Conservation (phyloP, 2,797 vertebrate species). For the Euthynnus affinis region DNA sequence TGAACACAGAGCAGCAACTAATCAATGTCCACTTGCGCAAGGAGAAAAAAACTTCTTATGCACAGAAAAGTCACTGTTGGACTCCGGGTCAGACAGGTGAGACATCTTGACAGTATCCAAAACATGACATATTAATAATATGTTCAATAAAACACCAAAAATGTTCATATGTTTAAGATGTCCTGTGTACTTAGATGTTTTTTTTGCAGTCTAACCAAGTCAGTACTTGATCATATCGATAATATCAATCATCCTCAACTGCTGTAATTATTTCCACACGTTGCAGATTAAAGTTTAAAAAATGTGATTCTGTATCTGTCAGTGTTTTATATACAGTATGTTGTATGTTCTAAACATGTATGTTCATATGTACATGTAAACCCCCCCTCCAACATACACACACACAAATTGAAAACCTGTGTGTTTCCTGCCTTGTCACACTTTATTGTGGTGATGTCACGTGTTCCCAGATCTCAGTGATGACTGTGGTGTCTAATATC, state of each 20-base stretch:
- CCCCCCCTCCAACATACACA: background rate
- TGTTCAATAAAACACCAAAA: conserved; percentile 5
- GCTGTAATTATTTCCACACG: background rate
- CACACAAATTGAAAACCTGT: background rate
- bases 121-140: background rate
- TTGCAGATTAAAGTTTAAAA: background rate
- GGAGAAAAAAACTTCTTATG: conserved; percentile 4
- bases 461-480: conserved; percentile 4
- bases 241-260: background rate
- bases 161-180: no score
- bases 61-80: background rate
- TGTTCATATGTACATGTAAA: no score
- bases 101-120: background rate
- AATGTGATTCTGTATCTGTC: background rate
- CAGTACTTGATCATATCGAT: background rate
- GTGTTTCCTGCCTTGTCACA: background rate
- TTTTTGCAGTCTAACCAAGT: background rate
- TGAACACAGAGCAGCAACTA: background rate
- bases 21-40: background rate
- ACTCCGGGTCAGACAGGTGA: no score
- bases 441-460: background rate
- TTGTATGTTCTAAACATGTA: no score
- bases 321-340: background rate
- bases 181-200: background rate
- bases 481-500: background rate